Conservation (phyloP, 2,797 vertebrate species). For the Rhinella marina region DNA sequence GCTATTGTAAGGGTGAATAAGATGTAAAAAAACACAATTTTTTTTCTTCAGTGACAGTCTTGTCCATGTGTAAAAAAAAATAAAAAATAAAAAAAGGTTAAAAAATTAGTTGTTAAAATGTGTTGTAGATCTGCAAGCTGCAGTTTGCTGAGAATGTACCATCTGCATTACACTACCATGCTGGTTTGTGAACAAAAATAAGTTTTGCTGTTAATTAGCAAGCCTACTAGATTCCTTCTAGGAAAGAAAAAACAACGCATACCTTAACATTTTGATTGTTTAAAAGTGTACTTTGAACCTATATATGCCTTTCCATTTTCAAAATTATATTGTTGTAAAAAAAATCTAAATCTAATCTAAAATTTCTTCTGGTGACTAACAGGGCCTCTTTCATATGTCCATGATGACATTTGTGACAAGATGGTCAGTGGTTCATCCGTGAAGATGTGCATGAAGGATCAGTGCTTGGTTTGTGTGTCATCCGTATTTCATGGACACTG, state of each 20-base stretch:
- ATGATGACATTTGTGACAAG: no score
- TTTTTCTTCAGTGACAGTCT: neutral
- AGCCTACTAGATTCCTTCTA: neutral
- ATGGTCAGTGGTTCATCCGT: no score
- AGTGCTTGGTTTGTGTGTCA: no score
- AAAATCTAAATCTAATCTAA: no score
- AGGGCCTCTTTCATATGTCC: no score
- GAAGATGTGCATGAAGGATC: no score
- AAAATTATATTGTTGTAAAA: no score
- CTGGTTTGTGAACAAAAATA: constrained; percentile 31
- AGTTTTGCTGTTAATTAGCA: constrained; percentile 19
- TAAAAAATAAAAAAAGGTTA: constrained; percentile 4
- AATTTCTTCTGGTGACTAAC: no score
- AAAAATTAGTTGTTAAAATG: constrained; percentile 9
- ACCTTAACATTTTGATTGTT: neutral
- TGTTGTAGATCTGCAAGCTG: constrained; percentile 3
- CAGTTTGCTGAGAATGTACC: constrained; percentile 1
- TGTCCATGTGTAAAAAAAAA: neutral
- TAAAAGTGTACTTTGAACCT: neutral
- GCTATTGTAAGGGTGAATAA: neutral
- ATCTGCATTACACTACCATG: constrained; percentile 33
- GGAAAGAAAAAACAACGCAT: neutral
- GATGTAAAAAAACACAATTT: neutral
- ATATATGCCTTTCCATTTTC: neutral
- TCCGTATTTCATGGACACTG: no score